phyloP scores from a whole-genome alignment of 1,140 invertebrate genomes.

The Trinorchestia longiramus region DNA sequence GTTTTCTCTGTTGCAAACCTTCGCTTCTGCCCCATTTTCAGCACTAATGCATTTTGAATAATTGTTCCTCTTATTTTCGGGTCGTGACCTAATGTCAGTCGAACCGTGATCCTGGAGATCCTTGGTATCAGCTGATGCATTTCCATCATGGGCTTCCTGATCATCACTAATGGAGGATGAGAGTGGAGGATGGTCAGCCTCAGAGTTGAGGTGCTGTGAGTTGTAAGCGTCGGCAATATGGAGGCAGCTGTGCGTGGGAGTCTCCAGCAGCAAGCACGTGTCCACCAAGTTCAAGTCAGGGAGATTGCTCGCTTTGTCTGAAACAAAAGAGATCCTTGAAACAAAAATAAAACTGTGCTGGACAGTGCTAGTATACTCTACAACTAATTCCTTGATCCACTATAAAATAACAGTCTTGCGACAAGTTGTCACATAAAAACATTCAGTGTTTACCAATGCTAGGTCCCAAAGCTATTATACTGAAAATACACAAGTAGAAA shows the following conservation, averaged over 20 bases:
- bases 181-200: not conserved
- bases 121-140: not conserved
- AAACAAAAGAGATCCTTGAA: not conserved
- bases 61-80: not conserved
- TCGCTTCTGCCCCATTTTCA: not conserved
- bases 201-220: not conserved
- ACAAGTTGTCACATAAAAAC: too few relatives aligned
- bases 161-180: not conserved
- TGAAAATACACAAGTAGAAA: too few relatives aligned
- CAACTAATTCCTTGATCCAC: not conserved
- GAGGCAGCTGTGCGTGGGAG: conserved; percentile 12
- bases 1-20: conserved; percentile 1
- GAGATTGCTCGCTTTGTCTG: not conserved
- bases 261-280: not conserved
- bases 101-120: not conserved
- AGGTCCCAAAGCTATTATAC: too few relatives aligned
- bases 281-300: not conserved
- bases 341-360: not conserved
- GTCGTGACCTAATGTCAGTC: not conserved
- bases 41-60: not conserved
- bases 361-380: not conserved
- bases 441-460: too few relatives aligned
- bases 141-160: not conserved
- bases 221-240: not conserved
- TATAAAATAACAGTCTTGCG: too few relatives aligned